Percentiles rank a stretch among this genome's conserved stretches.
Conservation (phyloP, 1,140 invertebrate species). For the Drosophila oshimai region DNA sequence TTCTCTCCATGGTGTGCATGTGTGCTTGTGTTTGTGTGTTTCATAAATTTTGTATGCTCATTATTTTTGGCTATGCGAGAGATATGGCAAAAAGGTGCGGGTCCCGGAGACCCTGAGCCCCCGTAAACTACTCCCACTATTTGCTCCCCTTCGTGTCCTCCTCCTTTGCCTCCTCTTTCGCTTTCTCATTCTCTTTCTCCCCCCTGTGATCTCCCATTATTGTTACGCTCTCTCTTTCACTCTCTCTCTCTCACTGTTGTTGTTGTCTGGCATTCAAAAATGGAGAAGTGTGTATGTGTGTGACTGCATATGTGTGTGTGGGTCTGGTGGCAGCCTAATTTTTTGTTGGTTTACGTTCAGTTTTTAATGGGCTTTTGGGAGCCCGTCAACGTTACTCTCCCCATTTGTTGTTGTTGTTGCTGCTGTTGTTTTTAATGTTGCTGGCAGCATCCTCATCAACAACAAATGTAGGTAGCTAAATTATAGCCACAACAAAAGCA, state of each 20-base stretch:
- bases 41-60: conserved; percentile 70
- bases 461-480: conserved; percentile 53
- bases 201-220: conserved; percentile 2
- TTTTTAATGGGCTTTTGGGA: conserved; percentile 63
- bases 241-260: conserved; percentile 12
- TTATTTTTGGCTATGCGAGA: conserved; percentile 64
- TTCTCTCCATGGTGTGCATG: background rate
- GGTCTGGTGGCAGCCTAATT: conserved; percentile 62
- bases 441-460: conserved; percentile 44
- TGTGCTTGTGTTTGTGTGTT: conserved; percentile 15
- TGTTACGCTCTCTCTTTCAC: conserved; percentile 11
- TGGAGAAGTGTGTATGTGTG: conserved; percentile 11
- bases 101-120: background rate
- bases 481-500: conserved; percentile 41
- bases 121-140: background rate
- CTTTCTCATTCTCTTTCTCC: background rate
- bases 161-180: background rate
- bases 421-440: background rate
- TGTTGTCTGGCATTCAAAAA: conserved; percentile 36
- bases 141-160: background rate
- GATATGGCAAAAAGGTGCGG: conserved; percentile 59
- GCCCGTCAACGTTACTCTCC: conserved; percentile 36
- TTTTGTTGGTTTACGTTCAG: conserved; percentile 63
- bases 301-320: background rate
- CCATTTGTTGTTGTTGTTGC: background rate